phyloP scores from a whole-genome alignment of 2,888 invertebrate genomes.

The Crepidodera aurea region DNA sequence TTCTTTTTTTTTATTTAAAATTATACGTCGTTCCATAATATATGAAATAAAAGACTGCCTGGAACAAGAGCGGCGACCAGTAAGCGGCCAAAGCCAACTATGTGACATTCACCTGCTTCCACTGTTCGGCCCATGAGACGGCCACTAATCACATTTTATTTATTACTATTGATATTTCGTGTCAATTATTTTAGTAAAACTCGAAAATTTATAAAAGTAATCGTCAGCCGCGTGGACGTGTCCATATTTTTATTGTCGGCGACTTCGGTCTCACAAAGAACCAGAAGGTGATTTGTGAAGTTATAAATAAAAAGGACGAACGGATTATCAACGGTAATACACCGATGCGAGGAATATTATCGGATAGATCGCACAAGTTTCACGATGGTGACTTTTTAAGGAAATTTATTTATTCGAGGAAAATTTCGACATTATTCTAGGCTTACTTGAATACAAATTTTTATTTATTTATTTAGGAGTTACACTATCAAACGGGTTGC shows the following conservation, averaged over 20 bases:
- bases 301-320: not conserved
- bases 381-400: no score
- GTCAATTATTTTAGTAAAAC: conserved; percentile 50
- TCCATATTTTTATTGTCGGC: conserved; percentile 34
- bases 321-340: not conserved
- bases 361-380: no score
- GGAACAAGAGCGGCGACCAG: no score
- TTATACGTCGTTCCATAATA: no score
- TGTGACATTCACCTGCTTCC: conserved; percentile 44
- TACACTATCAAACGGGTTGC: no score
- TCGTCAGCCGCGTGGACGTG: conserved; percentile 31
- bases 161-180: conserved; percentile 52
- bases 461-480: no score
- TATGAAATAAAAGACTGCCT: no score
- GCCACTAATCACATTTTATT: conserved; percentile 51
- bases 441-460: no score
- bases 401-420: no score
- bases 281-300: not conserved
- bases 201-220: conserved; percentile 38
- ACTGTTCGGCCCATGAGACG: conserved; percentile 28
- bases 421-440: no score
- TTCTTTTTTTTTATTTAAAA: no score
- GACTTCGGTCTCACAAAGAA: not conserved
- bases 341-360: no score
- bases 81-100: conserved; percentile 1